phyloP scores from a whole-genome alignment of 2,888 invertebrate species.

The Cosmia pyralina region DNA sequence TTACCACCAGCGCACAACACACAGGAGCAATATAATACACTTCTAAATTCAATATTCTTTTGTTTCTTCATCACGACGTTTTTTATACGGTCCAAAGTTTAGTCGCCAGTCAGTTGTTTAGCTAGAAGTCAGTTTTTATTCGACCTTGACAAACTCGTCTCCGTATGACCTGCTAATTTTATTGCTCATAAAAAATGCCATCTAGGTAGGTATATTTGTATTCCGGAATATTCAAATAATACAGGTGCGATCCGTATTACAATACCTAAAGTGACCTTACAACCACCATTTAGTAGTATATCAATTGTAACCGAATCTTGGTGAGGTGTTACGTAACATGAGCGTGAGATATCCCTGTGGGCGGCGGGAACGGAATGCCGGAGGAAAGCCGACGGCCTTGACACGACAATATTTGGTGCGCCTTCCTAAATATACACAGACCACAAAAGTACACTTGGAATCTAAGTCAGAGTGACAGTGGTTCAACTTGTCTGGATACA shows the following conservation, averaged over 20 bases:
- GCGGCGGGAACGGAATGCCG: conserved; percentile 88
- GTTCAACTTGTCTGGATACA: conserved; percentile 45
- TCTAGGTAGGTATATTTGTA: conserved; percentile 30
- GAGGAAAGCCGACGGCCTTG: conserved; percentile 89
- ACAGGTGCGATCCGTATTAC: conserved; percentile 28
- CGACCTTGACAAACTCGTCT: conserved; percentile 63
- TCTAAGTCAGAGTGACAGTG: conserved; percentile 62
- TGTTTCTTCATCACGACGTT: conserved; percentile 51
- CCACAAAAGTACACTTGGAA: conserved; percentile 59
- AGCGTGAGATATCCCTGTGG: conserved; percentile 89
- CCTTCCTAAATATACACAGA: conserved; percentile 79
- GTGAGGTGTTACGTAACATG: conserved; percentile 84
- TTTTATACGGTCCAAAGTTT: conserved; percentile 52
- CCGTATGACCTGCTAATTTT: conserved; percentile 56
- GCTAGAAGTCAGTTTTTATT: conserved; percentile 58
- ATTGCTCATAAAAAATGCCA: conserved; percentile 34
- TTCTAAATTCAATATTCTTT: conserved; percentile 61
- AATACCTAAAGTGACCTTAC: conserved; percentile 39
- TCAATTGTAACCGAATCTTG: conserved; percentile 84
- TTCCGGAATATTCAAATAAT: conserved; percentile 40
- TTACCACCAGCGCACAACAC: conserved; percentile 76
- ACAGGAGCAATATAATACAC: conserved; percentile 68
- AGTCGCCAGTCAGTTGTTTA: conserved; percentile 51
- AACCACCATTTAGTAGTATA: conserved; percentile 67
- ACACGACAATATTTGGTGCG: conserved; percentile 88